Evolutionary conservation across 92 coral and sea anemone species (phyloP).

Genomic region (Metridium senile): DNA sequence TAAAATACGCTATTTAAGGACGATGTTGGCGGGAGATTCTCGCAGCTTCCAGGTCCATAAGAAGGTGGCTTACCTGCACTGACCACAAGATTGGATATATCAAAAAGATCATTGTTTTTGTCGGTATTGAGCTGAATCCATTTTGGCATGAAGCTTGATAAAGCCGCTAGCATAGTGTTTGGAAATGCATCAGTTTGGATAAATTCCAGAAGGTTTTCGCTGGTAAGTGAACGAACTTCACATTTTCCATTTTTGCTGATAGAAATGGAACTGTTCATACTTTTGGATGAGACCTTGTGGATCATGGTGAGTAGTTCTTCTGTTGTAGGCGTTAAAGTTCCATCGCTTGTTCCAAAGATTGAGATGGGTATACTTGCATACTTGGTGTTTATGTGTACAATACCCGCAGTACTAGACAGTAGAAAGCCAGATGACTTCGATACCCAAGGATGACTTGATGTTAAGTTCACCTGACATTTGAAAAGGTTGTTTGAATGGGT

Average conservation of each 20-base stretch:
- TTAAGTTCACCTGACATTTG: not conserved
- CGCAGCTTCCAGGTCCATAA: slow-evolving; percentile 20
- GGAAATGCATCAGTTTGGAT: slow-evolving; percentile 56
- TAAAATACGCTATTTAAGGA: not conserved
- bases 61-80: slow-evolving; percentile 3
- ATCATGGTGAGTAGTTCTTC: slow-evolving; percentile 17
- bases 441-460: slow-evolving; percentile 34
- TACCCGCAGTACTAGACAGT: slow-evolving; percentile 25
- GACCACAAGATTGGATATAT: slow-evolving; percentile 30
- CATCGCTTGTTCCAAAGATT: slow-evolving; percentile 27
- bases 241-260: slow-evolving; percentile 17
- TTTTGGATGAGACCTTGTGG: not conserved
- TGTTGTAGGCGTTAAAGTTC: not conserved
- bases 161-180: slow-evolving; percentile 14
- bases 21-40: slow-evolving; percentile 12
- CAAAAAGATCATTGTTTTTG: slow-evolving; percentile 29
- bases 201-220: slow-evolving; percentile 32
- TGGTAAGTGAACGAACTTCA: slow-evolving; percentile 4
- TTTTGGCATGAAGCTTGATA: slow-evolving; percentile 31
- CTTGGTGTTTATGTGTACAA: slow-evolving; percentile 38
- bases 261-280: slow-evolving; percentile 5
- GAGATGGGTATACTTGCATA: slow-evolving; percentile 41
- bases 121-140: slow-evolving; percentile 32
- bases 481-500: not conserved
- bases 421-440: not conserved